These are phyloP conservation scores for Ctenicera cuprea DNA, from an alignment of 2,888 invertebrate genomes.

Conservation along the genomic window DNA sequence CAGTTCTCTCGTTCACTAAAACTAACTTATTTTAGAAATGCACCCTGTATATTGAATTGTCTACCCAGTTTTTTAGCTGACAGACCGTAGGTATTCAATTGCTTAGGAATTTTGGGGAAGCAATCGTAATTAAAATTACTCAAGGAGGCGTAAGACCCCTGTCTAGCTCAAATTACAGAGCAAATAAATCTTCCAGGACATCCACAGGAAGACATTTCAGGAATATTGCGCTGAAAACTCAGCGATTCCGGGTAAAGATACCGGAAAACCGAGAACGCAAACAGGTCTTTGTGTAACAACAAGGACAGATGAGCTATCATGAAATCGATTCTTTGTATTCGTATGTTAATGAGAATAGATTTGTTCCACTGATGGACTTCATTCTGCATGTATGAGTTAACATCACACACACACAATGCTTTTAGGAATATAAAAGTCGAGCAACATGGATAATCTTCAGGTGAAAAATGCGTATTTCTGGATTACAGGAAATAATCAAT, in stretches of 20 bases:
- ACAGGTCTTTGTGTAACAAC: not conserved
- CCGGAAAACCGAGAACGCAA: not conserved
- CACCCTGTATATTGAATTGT: no score
- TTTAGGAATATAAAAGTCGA: not conserved
- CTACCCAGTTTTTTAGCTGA: no score
- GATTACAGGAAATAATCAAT: slow-evolving; percentile 15
- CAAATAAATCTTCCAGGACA: slow-evolving; percentile 12
- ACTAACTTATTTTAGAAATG: no score
- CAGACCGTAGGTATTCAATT: not conserved
- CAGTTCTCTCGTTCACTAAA: no score
- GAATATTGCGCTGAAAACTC: slow-evolving; percentile 2
- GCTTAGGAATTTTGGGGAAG: not conserved
- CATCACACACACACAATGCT: not conserved
- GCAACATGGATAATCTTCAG: not conserved
- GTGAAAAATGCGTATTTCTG: slow-evolving; percentile 1
- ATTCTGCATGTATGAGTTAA: not conserved
- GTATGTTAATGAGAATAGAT: slow-evolving; percentile 11
- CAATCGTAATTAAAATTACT: slow-evolving; percentile 6
- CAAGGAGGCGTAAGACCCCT: not conserved
- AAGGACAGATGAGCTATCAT: not conserved
- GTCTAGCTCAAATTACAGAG: slow-evolving; percentile 1
- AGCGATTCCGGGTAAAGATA: not conserved
- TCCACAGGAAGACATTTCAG: not conserved
- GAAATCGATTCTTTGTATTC: slow-evolving; percentile 6
- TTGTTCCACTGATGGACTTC: not conserved